phyloP scores from a whole-genome alignment of 1,140 invertebrate genomes.

The Rhynchophorus ferrugineus region DNA sequence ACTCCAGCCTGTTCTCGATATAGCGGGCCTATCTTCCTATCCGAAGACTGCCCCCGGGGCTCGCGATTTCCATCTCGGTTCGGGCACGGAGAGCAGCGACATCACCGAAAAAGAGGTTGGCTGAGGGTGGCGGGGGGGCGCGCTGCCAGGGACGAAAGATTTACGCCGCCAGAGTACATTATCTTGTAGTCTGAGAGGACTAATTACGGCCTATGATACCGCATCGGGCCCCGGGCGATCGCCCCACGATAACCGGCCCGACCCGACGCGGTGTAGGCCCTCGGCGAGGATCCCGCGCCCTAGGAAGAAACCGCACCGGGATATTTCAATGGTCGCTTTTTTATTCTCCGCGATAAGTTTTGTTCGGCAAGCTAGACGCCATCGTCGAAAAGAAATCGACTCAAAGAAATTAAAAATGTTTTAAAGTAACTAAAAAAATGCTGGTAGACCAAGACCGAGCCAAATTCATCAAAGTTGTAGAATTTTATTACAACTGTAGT shows the following conservation, averaged over 20 bases:
- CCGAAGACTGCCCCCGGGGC: constrained; percentile 6
- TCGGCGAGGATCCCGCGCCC: constrained; percentile 14
- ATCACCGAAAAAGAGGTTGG: constrained; percentile 32
- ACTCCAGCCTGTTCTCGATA: no score
- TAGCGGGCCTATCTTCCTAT: constrained; percentile 9
- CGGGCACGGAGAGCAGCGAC: constrained; percentile 14
- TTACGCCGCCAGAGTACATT: constrained; percentile 47
- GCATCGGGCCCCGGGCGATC: constrained; percentile 41
- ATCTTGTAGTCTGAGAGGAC: constrained; percentile 48
- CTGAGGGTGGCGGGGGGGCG: no score
- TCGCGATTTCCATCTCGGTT: constrained; percentile 22
- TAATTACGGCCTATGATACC: constrained; percentile 47
- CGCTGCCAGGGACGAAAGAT: constrained; percentile 43
- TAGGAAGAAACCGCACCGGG: no score
- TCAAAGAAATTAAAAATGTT: no score
- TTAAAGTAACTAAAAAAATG: no score
- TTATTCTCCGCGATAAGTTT: no score
- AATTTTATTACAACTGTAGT: no score
- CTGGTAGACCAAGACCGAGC: no score
- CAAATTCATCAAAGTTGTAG: no score
- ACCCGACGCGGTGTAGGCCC: constrained; percentile 13
- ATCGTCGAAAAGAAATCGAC: no score
- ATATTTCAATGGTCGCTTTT: no score
- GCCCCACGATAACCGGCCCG: constrained; percentile 37
- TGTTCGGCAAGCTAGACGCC: no score